These are phyloP conservation scores for Pandemis heparana DNA, from an alignment of 2,888 invertebrate species.

Conservation along the genomic window DNA sequence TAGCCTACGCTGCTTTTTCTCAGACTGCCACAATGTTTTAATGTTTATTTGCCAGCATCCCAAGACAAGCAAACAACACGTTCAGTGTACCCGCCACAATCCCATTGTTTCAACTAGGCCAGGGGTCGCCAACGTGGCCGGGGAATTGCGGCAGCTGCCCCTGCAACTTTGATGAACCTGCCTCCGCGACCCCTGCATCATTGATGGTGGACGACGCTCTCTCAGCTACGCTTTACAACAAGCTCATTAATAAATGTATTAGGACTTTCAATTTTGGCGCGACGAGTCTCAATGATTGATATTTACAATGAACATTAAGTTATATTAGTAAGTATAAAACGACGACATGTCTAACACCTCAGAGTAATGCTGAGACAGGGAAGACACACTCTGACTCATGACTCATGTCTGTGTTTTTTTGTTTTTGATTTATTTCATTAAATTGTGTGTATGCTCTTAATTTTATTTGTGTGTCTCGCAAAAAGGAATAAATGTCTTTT, in stretches of 20 bases:
- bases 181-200: slow-evolving; percentile 37
- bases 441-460: too few species aligned
- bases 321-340: too few species aligned
- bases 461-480: too few species aligned
- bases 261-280: not conserved
- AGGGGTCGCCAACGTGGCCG: slow-evolving; percentile 21
- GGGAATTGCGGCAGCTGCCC: slow-evolving; percentile 34
- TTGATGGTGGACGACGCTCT: slow-evolving; percentile 35
- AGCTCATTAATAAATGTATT: not conserved
- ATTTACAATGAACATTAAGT: too few species aligned
- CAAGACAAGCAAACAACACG: slow-evolving; percentile 1
- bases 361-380: too few species aligned
- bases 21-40: not conserved
- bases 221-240: slow-evolving; percentile 7
- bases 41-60: not conserved
- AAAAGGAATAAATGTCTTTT: too few species aligned
- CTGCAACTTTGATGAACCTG: slow-evolving; percentile 40
- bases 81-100: slow-evolving; percentile 10
- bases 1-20: not conserved
- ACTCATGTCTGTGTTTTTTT: too few species aligned
- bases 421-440: too few species aligned
- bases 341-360: too few species aligned
- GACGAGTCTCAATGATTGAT: too few species aligned
- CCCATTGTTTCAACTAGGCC: slow-evolving; percentile 36
- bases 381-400: too few species aligned